Evolutionary conservation across 2,797 vertebrate species (phyloP).

Genomic region (Coregonus ussuriensis): DNA sequence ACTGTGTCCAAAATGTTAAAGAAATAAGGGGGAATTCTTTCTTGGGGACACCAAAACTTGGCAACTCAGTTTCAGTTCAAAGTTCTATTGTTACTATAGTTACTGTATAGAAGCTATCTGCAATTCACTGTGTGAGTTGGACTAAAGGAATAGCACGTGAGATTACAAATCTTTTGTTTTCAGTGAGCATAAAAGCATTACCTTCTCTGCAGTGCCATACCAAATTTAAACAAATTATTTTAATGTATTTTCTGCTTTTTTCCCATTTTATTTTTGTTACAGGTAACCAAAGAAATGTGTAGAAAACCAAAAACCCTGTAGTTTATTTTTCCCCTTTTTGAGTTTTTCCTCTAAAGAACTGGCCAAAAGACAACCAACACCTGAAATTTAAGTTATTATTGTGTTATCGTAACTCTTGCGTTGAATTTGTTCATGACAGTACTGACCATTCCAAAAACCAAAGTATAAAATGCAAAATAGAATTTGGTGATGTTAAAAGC

Average conservation of each 20-base stretch:
- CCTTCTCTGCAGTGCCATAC: conserved; percentile 75
- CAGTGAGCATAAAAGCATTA: conserved; percentile 67
- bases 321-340: conserved; percentile 63
- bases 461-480: conserved; percentile 73
- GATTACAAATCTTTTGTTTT: conserved; percentile 59
- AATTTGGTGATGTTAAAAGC: conserved; percentile 64
- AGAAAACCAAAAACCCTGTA: conserved; percentile 84
- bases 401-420: conserved; percentile 56
- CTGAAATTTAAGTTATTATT: conserved; percentile 65
- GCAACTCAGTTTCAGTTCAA: conserved; percentile 73
- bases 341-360: conserved; percentile 64
- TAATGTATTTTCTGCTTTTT: conserved; percentile 61
- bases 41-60: conserved; percentile 75
- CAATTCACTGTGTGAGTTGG: conserved; percentile 80
- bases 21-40: conserved; percentile 70
- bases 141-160: conserved; percentile 74
- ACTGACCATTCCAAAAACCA: conserved; percentile 82
- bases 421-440: conserved; percentile 66
- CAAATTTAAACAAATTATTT: conserved; percentile 71
- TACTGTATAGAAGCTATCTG: conserved; percentile 75
- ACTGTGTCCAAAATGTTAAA: conserved; percentile 73
- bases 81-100: conserved; percentile 76
- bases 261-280: conserved; percentile 82
- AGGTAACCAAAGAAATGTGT: conserved; percentile 86
- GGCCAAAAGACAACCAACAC: conserved; percentile 77